Base-by-base conservation (phyloP, 1,140 invertebrate species). In the Pemphigus obesinymphae region DNA sequence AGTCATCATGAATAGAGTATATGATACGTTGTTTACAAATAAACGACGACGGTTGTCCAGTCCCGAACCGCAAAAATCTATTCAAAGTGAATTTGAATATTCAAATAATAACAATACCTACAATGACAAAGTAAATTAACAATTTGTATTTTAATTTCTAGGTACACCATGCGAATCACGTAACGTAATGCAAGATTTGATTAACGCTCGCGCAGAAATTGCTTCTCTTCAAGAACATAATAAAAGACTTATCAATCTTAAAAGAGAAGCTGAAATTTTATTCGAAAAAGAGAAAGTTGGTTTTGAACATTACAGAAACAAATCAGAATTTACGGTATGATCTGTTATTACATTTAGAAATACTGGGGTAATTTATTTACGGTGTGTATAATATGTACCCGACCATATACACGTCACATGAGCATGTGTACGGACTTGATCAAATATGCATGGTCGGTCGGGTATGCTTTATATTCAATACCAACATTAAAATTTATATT, bases 201-300 rank as follows among this genome's bases (percentile, higher is more conserved):
- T 91, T 76, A 91, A 90, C 84, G 88, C 90, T 0, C 89, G 89
- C 84, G 89, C 90, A 45, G 89, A 89, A 87, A 89, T 91, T 82
- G 85, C 86, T 72, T 87, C 89, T 82, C 84, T 92, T 68, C 90
- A 92, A 85, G 87, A 89, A 8, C 87, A 89, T 80, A 88, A 92
- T n/a, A 88, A 88, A 58, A 88, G 90, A 63, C 88, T 91, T 83
- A 88, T 90, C 68, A 87, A 87, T 83, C 87, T 91, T 20, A 86
- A 89, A 11, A 89, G 89, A 50, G 89, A 91, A 85, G 89, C 90
- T 85, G 88, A 91, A 84, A 87, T 91, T 6, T 83, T 90, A 29
- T 91, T 90, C 85, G 89, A 92, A 83, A 89, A 89, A 83, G 91
- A 92, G 85, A 89, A 89, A 20, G 84, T 87, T 3, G 89, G 29